Evolutionary conservation across 2,113 vertebrate species (phyloP), one percentile per base, ranked within the genome.

Genomic region (Spermophilus dauricus): DNA sequence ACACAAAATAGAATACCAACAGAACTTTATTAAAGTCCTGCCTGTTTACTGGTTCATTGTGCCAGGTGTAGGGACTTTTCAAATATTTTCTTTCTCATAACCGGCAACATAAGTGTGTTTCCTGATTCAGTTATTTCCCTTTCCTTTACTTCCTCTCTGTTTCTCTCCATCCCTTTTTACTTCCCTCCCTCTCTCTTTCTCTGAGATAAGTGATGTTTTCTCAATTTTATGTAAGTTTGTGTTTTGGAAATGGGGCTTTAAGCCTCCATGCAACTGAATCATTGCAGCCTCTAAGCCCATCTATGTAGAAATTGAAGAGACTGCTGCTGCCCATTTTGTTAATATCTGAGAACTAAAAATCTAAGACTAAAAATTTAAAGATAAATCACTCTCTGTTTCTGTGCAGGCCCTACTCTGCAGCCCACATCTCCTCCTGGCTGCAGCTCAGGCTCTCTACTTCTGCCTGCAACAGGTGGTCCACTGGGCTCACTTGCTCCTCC

Each of bases 201-300:
- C 17, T 61, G 13, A 13, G 51, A 53, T 53, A 53, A 53, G 51
- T n/a, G 53, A 32, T 7, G 9, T 28, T 70, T 37, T 34, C 84
- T 96, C 42, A 9, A 8, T 93, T 73, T 93, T 30, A 13, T 82
- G 34, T n/a, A 28, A 69, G 13, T 45, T 32, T 26, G 2, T 72
- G 24, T 9, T 86, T 2, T 34, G 30, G 8, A 94, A 94, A 70
- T 61, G 56, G 37, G 37, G 37, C 37, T 37, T 37, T 37, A 37
- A 37, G 37, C 9, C 24, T 34, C 9, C 16, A 48, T 5, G 14
- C 2, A 7, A 3, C 12, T 37, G 39, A 58, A 1, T 13, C 5
- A 9, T 8, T 76, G 76, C 8, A 91, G 51, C 28, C 51, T 10
- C 18, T 42, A 76, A 56, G 2, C 2, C 1, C 28, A 61, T 78